A percentile compares a stretch with the other conserved stretches of the same genome.
phyloP scores from a whole-genome alignment of 2,888 invertebrate species.

The Noctua pronuba region DNA sequence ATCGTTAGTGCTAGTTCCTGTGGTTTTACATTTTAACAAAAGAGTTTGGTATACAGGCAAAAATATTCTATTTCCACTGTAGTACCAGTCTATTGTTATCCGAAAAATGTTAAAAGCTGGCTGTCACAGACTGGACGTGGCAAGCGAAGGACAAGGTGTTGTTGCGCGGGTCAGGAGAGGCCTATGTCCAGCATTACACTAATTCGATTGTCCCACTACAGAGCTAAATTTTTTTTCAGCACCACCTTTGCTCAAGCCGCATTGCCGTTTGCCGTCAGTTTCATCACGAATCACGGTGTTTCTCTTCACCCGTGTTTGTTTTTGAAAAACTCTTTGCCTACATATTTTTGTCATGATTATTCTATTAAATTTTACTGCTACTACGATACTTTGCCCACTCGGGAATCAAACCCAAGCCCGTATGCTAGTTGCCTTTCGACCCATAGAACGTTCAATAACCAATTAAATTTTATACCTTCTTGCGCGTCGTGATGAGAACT shows the following conservation, averaged over 20 bases:
- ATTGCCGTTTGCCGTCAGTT: not conserved
- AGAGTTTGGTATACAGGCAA: conserved; percentile 4
- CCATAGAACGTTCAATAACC: not conserved
- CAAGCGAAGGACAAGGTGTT: not conserved
- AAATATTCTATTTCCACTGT: not conserved
- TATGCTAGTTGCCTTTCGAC: not conserved
- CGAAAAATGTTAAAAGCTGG: not conserved
- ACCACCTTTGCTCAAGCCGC: not conserved
- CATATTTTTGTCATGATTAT: no score
- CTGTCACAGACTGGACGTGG: not conserved
- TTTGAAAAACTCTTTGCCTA: no score
- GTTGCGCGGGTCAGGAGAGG: not conserved
- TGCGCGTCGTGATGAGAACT: not conserved
- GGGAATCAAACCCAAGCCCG: not conserved
- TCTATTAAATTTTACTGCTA: no score
- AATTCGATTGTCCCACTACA: not conserved
- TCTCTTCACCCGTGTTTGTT: not conserved
- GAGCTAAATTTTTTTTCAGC: not conserved
- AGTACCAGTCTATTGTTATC: not conserved
- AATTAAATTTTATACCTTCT: not conserved
- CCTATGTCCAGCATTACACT: not conserved
- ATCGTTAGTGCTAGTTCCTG: conserved; percentile 44
- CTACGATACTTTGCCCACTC: no score
- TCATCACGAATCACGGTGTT: not conserved
- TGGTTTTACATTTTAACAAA: conserved; percentile 28